A percentile compares a stretch with the other conserved stretches of the same genome.
Conservation (phyloP, 2,113 vertebrate genomes). For the Nannobrachium achirus region DNA sequence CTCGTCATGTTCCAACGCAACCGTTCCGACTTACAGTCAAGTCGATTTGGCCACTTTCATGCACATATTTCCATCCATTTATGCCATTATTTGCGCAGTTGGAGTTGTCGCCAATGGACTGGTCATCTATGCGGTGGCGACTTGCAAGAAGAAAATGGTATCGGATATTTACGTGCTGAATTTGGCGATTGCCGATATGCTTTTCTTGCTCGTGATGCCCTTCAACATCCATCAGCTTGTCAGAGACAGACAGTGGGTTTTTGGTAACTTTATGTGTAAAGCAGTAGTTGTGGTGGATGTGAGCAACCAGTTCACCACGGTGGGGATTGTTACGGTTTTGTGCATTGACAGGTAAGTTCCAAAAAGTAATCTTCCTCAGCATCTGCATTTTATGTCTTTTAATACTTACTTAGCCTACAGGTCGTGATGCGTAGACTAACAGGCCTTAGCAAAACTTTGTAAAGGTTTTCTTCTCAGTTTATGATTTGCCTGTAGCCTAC, state of each 20-base stretch:
- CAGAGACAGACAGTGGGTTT: conserved; percentile 82
- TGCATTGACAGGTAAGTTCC: conserved; percentile 82
- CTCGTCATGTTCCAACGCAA: conserved; percentile 53
- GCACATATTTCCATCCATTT: conserved; percentile 82
- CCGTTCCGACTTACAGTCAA: conserved; percentile 29
- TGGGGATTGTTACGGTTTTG: conserved; percentile 82
- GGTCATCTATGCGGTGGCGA: conserved; percentile 82
- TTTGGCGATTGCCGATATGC: conserved; percentile 82
- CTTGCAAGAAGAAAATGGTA: conserved; percentile 83
- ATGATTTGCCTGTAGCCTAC: too few relatives aligned
- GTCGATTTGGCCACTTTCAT: conserved; percentile 78
- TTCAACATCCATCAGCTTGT: conserved; percentile 86
- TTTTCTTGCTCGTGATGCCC: conserved; percentile 84
- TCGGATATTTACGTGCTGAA: conserved; percentile 85
- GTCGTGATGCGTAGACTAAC: too few relatives aligned
- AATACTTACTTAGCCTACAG: too few relatives aligned
- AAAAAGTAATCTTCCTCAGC: not conserved
- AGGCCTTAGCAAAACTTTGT: too few relatives aligned
- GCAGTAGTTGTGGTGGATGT: conserved; percentile 84
- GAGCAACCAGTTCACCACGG: conserved; percentile 85
- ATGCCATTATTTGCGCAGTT: conserved; percentile 79
- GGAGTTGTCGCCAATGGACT: conserved; percentile 81
- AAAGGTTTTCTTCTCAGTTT: too few relatives aligned
- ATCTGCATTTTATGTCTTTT: not conserved
- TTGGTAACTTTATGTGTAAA: conserved; percentile 84